Base-by-base conservation (phyloP, 2,888 invertebrate genomes). In the Drosophila austrosaltans region DNA sequence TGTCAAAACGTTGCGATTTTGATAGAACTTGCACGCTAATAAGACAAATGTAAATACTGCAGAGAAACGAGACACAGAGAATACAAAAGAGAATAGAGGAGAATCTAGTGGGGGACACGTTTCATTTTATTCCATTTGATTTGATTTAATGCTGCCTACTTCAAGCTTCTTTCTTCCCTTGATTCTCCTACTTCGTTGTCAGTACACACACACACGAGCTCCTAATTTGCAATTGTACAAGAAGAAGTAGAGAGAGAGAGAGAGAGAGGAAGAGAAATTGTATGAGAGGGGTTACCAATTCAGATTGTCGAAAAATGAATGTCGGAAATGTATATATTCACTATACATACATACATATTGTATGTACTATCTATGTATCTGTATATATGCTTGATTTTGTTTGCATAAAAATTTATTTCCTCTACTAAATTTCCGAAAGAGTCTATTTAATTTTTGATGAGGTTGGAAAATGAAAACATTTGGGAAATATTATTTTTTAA, bases 371-470 rank as follows among this genome's bases (percentile, higher is more conserved):
- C n/a, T 28, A 36, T 25, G 28, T 53, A 60, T 59, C 54, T 30
- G 53, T 30, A 53, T 62, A 39, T 60, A 53, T 40, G 56, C 76
- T 74, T 87, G 79, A 87, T 87, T 87, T 78, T 81, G 87, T 79
- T 82, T 87, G 73, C 56, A 66, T 77, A 56, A 63, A 73, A 69
- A 77, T 82, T 65, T 84, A 79, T 79, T 81, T 72, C 60, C 62
- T 44, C 20, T 67, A 32, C 74, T 63, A 44, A 44, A 32, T 28
- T 42, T 58, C 56, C 12, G 28, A 12, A 56, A 57, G 65, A 36
- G 58, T n/a, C 60, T 25, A 16, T 4, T 2, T 22, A 36, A 63
- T 53, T 36, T 44, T 0, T 6, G 1, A 30, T 2, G 2, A 2
- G 12, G 12, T 64, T 25, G 20, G 30, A 2, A 5, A 25, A 25